Percentiles rank a stretch among this genome's conserved stretches.
Conservation (phyloP, 1,140 invertebrate genomes). For the Caerostris extrusa region DNA sequence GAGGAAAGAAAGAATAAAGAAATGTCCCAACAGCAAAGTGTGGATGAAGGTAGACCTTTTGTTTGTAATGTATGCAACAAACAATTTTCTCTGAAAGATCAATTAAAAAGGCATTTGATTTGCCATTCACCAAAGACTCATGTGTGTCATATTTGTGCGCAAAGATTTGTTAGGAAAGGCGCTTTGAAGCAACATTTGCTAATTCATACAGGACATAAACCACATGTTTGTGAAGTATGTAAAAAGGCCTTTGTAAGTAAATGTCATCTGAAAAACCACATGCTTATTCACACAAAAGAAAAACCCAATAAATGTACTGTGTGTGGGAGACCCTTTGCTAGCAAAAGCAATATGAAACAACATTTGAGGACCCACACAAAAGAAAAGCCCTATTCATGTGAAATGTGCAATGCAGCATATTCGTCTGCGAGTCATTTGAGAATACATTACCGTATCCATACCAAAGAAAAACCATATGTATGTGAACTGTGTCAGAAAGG, state of each 20-base stretch:
- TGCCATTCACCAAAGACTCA: too few relatives aligned
- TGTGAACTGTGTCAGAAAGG: conserved; percentile 16
- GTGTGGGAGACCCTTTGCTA: background rate
- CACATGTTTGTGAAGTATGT: background rate
- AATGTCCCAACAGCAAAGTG: too few relatives aligned
- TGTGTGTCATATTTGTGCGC: too few relatives aligned
- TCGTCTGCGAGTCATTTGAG: background rate
- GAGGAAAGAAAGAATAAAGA: too few relatives aligned
- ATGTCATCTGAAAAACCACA: background rate
- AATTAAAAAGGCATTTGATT: too few relatives aligned
- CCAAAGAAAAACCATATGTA: background rate
- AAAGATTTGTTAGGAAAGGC: too few relatives aligned
- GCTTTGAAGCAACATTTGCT: too few relatives aligned
- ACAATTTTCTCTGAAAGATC: too few relatives aligned
- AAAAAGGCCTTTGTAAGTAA: background rate
- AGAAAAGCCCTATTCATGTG: conserved; percentile 11
- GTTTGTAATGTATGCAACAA: too few relatives aligned
- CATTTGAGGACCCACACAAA: background rate
- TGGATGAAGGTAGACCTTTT: too few relatives aligned
- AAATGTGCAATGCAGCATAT: background rate
- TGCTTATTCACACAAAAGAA: background rate
- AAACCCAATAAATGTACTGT: background rate
- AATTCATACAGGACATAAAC: too few relatives aligned
- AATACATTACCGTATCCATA: background rate
- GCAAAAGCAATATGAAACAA: background rate